phyloP scores from a whole-genome alignment of 2,888 invertebrate species.

The Automeris io region DNA sequence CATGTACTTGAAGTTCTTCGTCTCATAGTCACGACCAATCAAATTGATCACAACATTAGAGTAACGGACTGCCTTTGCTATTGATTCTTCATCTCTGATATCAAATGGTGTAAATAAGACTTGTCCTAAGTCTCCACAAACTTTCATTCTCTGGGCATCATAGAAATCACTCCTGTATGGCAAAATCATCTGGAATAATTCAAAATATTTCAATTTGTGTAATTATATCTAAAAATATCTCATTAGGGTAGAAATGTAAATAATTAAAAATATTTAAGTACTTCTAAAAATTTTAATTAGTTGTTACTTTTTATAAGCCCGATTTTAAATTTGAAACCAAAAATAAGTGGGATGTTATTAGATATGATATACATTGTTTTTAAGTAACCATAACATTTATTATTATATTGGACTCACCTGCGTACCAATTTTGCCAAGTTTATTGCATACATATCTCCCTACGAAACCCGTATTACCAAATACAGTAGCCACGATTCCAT shows the following conservation, averaged over 20 bases:
- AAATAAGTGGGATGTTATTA: too few species aligned
- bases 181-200: constrained; percentile 87
- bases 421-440: constrained; percentile 90
- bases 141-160: constrained; percentile 85
- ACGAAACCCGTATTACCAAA: constrained; percentile 95
- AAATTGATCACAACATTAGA: constrained; percentile 98
- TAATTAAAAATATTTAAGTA: too few species aligned
- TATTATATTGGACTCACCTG: constrained; percentile 74
- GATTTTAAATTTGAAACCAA: too few species aligned
- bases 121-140: constrained; percentile 96
- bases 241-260: neutral
- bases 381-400: too few species aligned
- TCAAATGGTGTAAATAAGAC: constrained; percentile 92
- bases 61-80: constrained; percentile 90
- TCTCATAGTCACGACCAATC: constrained; percentile 94
- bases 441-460: constrained; percentile 91
- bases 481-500: constrained; percentile 98
- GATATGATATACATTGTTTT: neutral
- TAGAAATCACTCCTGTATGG: constrained; percentile 95
- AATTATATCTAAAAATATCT: neutral
- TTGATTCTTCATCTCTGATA: constrained; percentile 89
- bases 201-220: too few species aligned
- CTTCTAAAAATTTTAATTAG: too few species aligned
- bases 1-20: constrained; percentile 89
- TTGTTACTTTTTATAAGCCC: too few species aligned